A percentile compares a stretch with the other conserved stretches of the same genome.
phyloP scores from a whole-genome alignment of 2,113 vertebrate species.

The Himantopus leucocephalus region DNA sequence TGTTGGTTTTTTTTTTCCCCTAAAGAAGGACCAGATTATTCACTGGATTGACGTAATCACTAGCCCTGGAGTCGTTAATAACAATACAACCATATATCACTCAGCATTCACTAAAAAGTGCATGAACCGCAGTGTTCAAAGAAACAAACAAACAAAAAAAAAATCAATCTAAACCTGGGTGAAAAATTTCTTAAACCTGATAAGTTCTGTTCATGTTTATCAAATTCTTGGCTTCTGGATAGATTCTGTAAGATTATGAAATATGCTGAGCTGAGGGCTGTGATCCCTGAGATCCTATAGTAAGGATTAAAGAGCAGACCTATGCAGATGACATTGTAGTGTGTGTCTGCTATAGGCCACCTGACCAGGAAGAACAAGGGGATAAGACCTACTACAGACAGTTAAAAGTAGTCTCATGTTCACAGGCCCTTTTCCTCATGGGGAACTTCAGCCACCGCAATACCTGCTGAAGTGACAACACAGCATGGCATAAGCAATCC shows the following conservation, averaged over 20 bases:
- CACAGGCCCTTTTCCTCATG: not conserved
- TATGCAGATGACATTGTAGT: not conserved
- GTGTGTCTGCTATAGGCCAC: not conserved
- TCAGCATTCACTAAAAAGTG: not conserved
- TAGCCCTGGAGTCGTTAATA: not conserved
- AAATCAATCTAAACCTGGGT: not conserved
- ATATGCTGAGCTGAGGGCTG: not conserved
- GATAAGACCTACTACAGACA: not conserved
- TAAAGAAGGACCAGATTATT: not conserved
- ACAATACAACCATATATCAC: not conserved
- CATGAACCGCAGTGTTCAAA: not conserved
- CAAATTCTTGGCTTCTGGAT: not conserved
- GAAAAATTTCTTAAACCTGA: not conserved
- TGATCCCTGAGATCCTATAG: not conserved
- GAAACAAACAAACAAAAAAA: not conserved
- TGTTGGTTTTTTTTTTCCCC: not conserved
- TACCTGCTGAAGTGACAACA: not conserved
- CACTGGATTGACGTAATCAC: not conserved
- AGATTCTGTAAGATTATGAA: not conserved
- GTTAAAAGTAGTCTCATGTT: not conserved
- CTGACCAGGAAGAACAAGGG: not conserved
- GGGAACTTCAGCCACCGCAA: not conserved
- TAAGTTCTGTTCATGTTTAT: not conserved
- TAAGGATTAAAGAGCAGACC: not conserved
- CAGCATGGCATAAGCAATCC: not conserved